These are phyloP conservation scores for Cepphus grylle DNA, from an alignment of 2,113 vertebrate genomes.

Conservation along the genomic window DNA sequence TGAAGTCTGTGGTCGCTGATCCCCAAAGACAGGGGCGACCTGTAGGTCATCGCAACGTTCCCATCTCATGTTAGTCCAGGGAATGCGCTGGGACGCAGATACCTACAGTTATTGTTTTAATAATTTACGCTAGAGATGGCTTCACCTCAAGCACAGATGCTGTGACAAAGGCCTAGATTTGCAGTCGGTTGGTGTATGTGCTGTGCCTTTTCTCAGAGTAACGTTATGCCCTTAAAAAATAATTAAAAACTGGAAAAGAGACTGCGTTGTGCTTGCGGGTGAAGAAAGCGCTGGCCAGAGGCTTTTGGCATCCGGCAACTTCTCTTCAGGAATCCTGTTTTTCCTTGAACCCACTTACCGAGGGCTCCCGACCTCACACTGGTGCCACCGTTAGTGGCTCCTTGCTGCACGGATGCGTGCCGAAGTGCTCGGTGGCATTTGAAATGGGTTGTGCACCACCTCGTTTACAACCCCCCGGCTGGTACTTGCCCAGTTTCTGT, in stretches of 20 bases:
- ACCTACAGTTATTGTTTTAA: neutral
- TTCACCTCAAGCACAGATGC: neutral
- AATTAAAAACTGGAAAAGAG: neutral
- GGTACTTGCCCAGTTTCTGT: neutral
- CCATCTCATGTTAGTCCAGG: neutral
- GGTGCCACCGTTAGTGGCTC: neutral
- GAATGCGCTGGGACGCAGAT: neutral
- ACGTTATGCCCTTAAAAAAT: neutral
- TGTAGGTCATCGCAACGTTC: neutral
- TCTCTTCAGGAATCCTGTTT: neutral
- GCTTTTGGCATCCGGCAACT: neutral
- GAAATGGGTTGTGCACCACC: neutral
- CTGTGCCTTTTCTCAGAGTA: neutral
- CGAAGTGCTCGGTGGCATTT: neutral
- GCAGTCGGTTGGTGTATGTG: rapidly evolving
- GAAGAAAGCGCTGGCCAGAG: neutral
- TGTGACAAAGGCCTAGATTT: neutral
- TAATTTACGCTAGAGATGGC: neutral
- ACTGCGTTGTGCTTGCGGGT: neutral
- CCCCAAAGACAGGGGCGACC: neutral
- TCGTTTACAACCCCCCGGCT: neutral
- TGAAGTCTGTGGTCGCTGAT: neutral
- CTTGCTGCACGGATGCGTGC: rapidly evolving
- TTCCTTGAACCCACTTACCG: neutral
- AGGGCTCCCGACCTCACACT: neutral